These are phyloP conservation scores for Mystacides longicornis DNA, from an alignment of 2,888 invertebrate species.

Conservation along the genomic window DNA sequence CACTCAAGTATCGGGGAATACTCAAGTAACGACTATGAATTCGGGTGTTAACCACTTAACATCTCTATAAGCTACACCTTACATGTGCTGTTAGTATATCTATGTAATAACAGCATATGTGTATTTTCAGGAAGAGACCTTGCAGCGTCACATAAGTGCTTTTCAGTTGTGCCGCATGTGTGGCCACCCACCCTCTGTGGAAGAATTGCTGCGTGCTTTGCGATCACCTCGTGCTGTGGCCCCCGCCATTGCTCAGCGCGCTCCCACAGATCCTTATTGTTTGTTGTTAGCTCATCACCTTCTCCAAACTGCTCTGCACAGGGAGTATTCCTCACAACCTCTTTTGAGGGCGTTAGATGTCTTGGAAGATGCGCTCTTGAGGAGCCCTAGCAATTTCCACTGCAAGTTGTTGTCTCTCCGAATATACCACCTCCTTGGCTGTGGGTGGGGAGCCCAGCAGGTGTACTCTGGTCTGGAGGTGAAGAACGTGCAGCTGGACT, in stretches of 20 bases:
- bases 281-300: slow-evolving; percentile 3
- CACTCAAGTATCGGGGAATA: too few relatives aligned
- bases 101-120: too few relatives aligned
- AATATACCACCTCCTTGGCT: slow-evolving; percentile 71
- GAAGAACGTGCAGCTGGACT: slow-evolving; percentile 90
- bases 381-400: slow-evolving; percentile 84
- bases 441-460: slow-evolving; percentile 63
- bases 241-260: slow-evolving; percentile 61
- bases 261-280: slow-evolving; percentile 62
- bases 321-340: slow-evolving; percentile 35
- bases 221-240: slow-evolving; percentile 50
- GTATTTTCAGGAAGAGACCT: slow-evolving; percentile 54
- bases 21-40: too few relatives aligned
- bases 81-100: too few relatives aligned
- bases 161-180: slow-evolving; percentile 67
- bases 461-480: slow-evolving; percentile 76
- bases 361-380: slow-evolving; percentile 63
- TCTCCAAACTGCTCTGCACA: background rate
- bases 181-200: slow-evolving; percentile 55
- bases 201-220: slow-evolving; percentile 59
- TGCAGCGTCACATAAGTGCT: slow-evolving; percentile 76
- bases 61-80: too few relatives aligned
- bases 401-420: slow-evolving; percentile 77
- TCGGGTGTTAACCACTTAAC: too few relatives aligned
- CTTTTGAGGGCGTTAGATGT: slow-evolving; percentile 59